Evolutionary conservation across 2,888 invertebrate genomes (phyloP).

Genomic region (Calameuta filiformis): DNA sequence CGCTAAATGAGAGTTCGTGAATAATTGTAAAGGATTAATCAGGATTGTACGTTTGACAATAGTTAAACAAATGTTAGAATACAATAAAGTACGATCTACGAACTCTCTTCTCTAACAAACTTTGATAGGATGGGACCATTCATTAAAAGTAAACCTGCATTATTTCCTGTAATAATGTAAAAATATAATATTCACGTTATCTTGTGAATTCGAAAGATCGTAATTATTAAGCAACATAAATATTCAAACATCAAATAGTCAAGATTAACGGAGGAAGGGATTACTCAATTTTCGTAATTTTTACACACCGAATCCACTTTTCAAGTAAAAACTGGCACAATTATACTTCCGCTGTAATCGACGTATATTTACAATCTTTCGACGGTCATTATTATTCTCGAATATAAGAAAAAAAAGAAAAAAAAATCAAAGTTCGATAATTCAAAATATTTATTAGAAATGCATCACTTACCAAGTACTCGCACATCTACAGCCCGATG

Average conservation of each 20-base stretch:
- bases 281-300: background rate
- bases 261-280: background rate
- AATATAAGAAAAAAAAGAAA: background rate
- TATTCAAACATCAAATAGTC: background rate
- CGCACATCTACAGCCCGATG: constrained; percentile 64
- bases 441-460: constrained; percentile 13
- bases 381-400: background rate
- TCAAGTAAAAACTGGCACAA: background rate
- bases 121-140: background rate
- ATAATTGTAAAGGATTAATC: background rate
- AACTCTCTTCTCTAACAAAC: background rate
- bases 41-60: background rate
- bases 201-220: background rate
- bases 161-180: background rate
- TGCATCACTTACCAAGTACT: constrained; percentile 63
- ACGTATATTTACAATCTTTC: background rate
- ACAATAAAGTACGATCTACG: background rate
- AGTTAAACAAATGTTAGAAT: background rate
- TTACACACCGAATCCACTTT: background rate
- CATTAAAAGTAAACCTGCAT: background rate
- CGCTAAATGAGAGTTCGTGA: background rate
- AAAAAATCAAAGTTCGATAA: background rate
- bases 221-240: background rate
- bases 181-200: background rate
- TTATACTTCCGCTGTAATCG: background rate